These are phyloP conservation scores for Dinocampus coccinellae DNA, from an alignment of 2,888 invertebrate species.

Conservation along the genomic window DNA sequence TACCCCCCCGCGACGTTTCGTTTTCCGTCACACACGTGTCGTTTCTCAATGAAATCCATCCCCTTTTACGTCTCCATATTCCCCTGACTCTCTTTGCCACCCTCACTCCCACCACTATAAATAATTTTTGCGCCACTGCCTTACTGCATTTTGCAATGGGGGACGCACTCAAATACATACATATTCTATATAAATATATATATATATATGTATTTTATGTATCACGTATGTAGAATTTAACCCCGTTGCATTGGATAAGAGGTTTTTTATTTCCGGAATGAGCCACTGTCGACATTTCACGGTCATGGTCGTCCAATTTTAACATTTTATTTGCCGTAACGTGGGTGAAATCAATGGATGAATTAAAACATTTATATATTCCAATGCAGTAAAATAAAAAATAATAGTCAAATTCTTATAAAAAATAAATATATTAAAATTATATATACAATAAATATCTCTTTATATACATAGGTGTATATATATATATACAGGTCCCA, in stretches of 20 bases:
- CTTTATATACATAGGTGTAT: too few relatives aligned
- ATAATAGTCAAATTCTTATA: not conserved
- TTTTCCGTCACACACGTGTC: conserved; percentile 56
- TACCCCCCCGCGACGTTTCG: conserved; percentile 24
- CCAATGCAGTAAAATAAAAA: not conserved
- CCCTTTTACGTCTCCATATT: conserved; percentile 39
- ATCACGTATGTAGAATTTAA: not conserved
- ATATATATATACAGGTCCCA: not conserved
- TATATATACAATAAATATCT: not conserved
- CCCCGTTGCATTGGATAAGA: conserved; percentile 1
- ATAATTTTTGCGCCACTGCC: conserved; percentile 37
- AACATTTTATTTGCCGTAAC: not conserved
- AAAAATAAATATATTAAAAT: too few relatives aligned
- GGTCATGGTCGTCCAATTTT: not conserved
- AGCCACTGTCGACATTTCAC: conserved; percentile 17
- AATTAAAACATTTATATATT: not conserved
- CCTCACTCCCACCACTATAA: conserved; percentile 24
- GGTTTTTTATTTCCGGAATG: conserved; percentile 7
- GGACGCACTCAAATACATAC: conserved; percentile 1
- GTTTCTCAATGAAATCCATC: conserved; percentile 61
- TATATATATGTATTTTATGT: too few relatives aligned
- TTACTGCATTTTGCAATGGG: conserved; percentile 20
- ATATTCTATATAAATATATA: not conserved
- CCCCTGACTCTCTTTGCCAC: conserved; percentile 22
- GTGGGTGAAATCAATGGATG: not conserved